Base-by-base conservation (phyloP, 2,113 vertebrate genomes). In the Tachycineta bicolor region DNA sequence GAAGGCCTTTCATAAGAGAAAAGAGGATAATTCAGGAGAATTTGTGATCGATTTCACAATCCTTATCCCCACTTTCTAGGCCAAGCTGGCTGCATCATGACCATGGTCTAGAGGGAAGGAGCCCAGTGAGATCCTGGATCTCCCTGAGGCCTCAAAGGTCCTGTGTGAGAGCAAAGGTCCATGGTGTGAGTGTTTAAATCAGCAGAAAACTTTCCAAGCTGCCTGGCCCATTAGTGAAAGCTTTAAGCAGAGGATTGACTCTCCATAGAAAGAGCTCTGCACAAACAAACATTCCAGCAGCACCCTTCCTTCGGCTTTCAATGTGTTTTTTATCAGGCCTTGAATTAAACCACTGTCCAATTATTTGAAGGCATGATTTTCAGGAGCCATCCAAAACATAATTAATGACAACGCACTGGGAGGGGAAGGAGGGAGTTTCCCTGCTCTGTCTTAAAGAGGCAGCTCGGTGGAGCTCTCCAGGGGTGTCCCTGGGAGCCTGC, bases 261-360 rank as follows among this genome's bases (percentile, higher is more conserved):
- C 50, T 92, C 58, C 5, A 17, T 23, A 63, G 83, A 49, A 59
- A 31, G 67, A 95, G 62, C 41, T 23, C 70, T 43, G 69, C 63
- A 44, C 91, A 91, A 92, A 95, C 49, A 93, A 95, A 89, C 81
- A n/a, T 63, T 70, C 62, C 82, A 64, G 82, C 93, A 80, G 87
- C 90, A 95, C 84, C 89, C 87, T 89, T 93, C 78, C 84, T 82
- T 69, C 5, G 0, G 37, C 78, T 67, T 47, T 67, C 84, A 93
- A 55, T 89, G 82, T 85, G 93, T 17, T 95, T 91, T 92, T 87
- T 89, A 93, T 91, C 91, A 95, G 93, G 59, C 82, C 92, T 91
- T 74, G 81, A 95, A 94, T 91, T 73, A 90, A 94, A 76, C 70
- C 78, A 46, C 93, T 79, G 25, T 76, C 81, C 93, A 93, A 59